These are phyloP conservation scores for Esox niger DNA, from an alignment of 2,113 vertebrate species.

Conservation along the genomic window DNA sequence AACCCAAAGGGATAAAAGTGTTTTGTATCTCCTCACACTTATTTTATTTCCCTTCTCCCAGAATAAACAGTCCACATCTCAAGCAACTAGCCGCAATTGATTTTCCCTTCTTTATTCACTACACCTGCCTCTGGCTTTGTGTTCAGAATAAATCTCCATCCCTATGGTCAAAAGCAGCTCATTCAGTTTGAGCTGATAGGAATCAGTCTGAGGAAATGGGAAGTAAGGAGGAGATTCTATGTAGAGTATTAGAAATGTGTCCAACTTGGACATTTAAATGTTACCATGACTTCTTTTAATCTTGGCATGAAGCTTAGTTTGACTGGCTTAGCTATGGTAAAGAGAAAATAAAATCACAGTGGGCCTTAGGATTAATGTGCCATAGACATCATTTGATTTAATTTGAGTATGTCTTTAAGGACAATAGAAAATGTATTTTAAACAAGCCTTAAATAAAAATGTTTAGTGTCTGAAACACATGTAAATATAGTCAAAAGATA, in stretches of 20 bases:
- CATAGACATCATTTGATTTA: no score
- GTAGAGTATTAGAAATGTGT: background rate
- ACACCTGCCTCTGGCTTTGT: slow-evolving; percentile 14
- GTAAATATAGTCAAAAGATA: no score
- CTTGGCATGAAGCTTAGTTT: no score
- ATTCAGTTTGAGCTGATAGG: slow-evolving; percentile 33
- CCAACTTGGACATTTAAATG: background rate
- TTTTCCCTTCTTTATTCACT: slow-evolving; percentile 27
- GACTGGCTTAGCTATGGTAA: no score
- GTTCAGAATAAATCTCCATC: slow-evolving; percentile 41
- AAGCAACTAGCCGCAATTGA: slow-evolving; percentile 49
- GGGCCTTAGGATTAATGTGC: no score
- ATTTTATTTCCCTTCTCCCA: slow-evolving; percentile 39
- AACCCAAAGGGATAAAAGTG: slow-evolving; percentile 22
- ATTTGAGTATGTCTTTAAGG: no score
- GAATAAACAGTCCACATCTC: slow-evolving; percentile 55
- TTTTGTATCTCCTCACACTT: slow-evolving; percentile 45
- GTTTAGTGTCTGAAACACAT: no score
- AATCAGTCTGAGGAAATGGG: slow-evolving; percentile 24
- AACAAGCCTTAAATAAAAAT: no score
- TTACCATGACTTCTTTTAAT: background rate
- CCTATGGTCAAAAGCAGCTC: slow-evolving; percentile 20
- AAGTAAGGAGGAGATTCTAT: slow-evolving; percentile 9
- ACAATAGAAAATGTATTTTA: no score
- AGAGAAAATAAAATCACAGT: no score